These are phyloP conservation scores for Diploscapter pachys DNA, from an alignment of 1,140 invertebrate genomes.

Conservation along the genomic window DNA sequence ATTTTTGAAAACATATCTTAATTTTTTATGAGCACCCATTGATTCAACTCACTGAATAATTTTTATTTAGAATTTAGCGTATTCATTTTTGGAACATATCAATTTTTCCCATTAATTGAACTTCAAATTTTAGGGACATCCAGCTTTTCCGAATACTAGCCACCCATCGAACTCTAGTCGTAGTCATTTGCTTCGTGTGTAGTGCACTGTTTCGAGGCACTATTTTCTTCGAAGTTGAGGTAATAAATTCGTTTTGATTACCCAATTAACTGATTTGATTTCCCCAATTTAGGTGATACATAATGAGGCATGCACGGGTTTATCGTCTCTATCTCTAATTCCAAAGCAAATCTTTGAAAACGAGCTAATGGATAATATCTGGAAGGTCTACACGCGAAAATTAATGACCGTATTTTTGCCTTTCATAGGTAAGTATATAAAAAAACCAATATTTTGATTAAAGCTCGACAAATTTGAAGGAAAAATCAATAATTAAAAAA, in stretches of 20 bases:
- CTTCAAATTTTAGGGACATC: constrained; percentile 6
- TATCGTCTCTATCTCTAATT: constrained; percentile 37
- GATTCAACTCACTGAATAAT: too few species aligned
- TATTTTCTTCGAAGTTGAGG: constrained; percentile 51
- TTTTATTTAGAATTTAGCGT: too few species aligned
- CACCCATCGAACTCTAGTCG: constrained; percentile 34
- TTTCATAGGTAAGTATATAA: constrained; percentile 29
- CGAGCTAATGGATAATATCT: constrained; percentile 42
- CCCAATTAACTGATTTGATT: too few species aligned
- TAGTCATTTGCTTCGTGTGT: constrained; percentile 39
- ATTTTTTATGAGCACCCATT: too few species aligned
- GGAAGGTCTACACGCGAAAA: constrained; percentile 46
- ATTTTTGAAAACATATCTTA: too few species aligned
- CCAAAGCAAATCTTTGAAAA: constrained; percentile 20
- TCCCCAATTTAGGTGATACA: constrained; percentile 8
- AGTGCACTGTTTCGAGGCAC: constrained; percentile 46
- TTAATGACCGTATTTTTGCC: constrained; percentile 50
- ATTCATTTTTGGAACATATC: too few species aligned
- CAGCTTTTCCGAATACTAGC: constrained; percentile 27
- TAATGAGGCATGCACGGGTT: constrained; percentile 34
- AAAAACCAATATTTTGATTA: too few species aligned
- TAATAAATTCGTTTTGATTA: neutral
- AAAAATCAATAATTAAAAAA: too few species aligned
- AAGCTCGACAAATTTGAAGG: too few species aligned
- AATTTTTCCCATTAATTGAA: too few species aligned